Evolutionary conservation across 2,797 vertebrate species (phyloP).

Genomic region (Argyrosomus regius): DNA sequence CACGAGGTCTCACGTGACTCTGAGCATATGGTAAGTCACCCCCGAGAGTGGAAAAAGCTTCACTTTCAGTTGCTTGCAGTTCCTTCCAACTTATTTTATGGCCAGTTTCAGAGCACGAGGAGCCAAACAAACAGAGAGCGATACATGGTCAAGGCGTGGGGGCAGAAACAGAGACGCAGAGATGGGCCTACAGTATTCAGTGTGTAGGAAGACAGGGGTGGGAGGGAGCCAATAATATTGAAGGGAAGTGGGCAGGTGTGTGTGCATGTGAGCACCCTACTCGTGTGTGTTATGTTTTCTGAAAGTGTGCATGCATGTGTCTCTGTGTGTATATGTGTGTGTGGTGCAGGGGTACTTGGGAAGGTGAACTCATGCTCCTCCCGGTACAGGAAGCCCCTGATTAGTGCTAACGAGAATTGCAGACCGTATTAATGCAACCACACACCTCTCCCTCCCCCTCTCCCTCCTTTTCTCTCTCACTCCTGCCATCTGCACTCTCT

Average conservation of each 20-base stretch:
- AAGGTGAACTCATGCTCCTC: slow-evolving; percentile 85
- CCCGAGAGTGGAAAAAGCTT: slow-evolving; percentile 78
- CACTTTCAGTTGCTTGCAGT: slow-evolving; percentile 67
- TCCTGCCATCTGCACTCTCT: slow-evolving; percentile 85
- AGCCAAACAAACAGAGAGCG: slow-evolving; percentile 77
- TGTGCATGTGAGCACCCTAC: slow-evolving; percentile 37
- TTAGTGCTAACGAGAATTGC: slow-evolving; percentile 89
- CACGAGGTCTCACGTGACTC: slow-evolving; percentile 74
- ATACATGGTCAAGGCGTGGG: slow-evolving; percentile 57
- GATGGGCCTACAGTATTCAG: slow-evolving; percentile 35
- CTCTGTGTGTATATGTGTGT: slow-evolving; percentile 58
- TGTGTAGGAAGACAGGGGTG: slow-evolving; percentile 54
- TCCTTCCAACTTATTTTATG: slow-evolving; percentile 82
- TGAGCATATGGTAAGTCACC: slow-evolving; percentile 77
- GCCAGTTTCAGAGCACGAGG: slow-evolving; percentile 63
- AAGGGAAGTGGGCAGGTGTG: slow-evolving; percentile 48
- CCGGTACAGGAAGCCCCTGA: slow-evolving; percentile 88
- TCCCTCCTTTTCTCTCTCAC: slow-evolving; percentile 57
- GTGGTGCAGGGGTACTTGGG: slow-evolving; percentile 69
- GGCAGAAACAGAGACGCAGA: slow-evolving; percentile 47
- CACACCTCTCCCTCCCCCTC: slow-evolving; percentile 79
- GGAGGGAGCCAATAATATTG: slow-evolving; percentile 49
- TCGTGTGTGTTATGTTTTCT: slow-evolving; percentile 61
- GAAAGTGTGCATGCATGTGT: slow-evolving; percentile 49
- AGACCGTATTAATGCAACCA: slow-evolving; percentile 90